Evolutionary conservation across 2,888 invertebrate species (phyloP).

Genomic region (Mesochorus sp.): DNA sequence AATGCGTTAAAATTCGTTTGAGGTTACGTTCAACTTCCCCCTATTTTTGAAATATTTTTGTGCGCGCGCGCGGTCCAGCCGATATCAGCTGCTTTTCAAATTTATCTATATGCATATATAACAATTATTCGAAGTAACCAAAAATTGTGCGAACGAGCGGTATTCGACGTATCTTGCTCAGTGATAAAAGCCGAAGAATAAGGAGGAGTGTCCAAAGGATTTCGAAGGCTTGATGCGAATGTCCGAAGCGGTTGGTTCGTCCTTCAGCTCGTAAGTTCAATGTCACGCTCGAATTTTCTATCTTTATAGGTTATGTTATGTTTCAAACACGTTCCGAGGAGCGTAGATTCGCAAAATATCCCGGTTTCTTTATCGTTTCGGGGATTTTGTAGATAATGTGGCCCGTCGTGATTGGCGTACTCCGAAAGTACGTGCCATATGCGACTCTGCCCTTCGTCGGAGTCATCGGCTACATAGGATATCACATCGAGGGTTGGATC

Average conservation of each 20-base stretch:
- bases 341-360: not conserved
- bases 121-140: too few species aligned
- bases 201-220: too few species aligned
- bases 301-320: constrained; percentile 33
- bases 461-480: constrained; percentile 92
- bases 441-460: constrained; percentile 92
- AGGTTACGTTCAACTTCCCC: too few species aligned
- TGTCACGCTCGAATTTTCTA: not conserved
- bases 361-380: not conserved
- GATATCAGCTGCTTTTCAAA: too few species aligned
- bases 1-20: too few species aligned
- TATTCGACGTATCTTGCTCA: too few species aligned
- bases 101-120: too few species aligned
- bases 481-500: constrained; percentile 90
- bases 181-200: not conserved
- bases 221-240: constrained; percentile 12
- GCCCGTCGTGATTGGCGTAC: constrained; percentile 87
- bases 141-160: too few species aligned
- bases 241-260: not conserved
- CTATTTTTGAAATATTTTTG: too few species aligned
- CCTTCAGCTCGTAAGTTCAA: constrained; percentile 27
- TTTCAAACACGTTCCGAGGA: too few species aligned
- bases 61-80: too few species aligned
- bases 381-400: constrained; percentile 85
- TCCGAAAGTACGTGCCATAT: constrained; percentile 90